Evolutionary conservation across 2,113 vertebrate species (phyloP).

Genomic region (Oreochromis tanganicae): DNA sequence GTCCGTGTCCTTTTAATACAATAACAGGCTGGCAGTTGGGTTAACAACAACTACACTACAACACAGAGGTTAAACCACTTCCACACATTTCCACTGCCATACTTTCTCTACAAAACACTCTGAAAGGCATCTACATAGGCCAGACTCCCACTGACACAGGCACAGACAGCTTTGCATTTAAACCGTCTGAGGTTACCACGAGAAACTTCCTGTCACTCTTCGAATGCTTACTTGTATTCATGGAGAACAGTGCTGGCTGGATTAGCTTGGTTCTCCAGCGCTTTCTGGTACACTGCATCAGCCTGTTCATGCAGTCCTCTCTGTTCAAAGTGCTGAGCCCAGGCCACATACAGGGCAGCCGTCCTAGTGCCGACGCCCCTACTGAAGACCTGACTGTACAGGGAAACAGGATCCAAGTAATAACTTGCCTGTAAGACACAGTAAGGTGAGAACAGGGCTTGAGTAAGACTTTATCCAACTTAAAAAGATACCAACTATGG

Average conservation of each 20-base stretch:
- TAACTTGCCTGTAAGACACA: conserved; percentile 69
- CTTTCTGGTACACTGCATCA: conserved; percentile 68
- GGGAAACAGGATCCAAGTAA: conserved; percentile 63
- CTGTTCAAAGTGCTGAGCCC: conserved; percentile 75
- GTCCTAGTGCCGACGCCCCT: conserved; percentile 72
- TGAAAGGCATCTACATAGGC: neutral
- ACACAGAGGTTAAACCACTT: neutral
- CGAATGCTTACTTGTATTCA: conserved; percentile 71
- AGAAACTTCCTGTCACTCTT: neutral
- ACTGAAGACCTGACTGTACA: conserved; percentile 73
- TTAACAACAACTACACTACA: neutral
- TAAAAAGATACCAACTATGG: neutral
- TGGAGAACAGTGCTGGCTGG: conserved; percentile 70
- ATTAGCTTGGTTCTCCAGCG: conserved; percentile 75
- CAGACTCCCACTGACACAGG: neutral
- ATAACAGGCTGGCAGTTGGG: neutral
- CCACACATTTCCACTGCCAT: neutral
- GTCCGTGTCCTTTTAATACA: neutral
- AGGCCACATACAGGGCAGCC: conserved; percentile 75
- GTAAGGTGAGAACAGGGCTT: neutral
- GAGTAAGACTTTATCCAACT: neutral
- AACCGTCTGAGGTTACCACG: neutral
- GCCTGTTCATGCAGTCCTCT: conserved; percentile 66
- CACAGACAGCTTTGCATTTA: neutral
- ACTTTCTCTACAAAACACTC: neutral